Evolutionary conservation across 2,113 vertebrate species (phyloP).

Genomic region (Chunga burmeisteri): DNA sequence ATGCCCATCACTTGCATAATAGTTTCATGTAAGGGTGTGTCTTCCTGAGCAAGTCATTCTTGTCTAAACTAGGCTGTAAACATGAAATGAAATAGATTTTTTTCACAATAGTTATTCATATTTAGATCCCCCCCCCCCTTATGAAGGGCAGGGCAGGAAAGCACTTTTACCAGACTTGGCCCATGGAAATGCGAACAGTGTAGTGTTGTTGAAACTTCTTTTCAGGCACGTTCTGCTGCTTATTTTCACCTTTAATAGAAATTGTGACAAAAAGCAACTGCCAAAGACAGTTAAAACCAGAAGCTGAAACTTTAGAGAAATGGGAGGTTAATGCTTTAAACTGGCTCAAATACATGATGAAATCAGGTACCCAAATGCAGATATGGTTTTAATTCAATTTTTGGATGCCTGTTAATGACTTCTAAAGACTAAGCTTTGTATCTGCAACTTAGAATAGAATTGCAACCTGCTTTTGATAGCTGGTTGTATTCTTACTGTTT

Average conservation of each 20-base stretch:
- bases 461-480: not conserved
- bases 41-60: not conserved
- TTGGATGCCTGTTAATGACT: not conserved
- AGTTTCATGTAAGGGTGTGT: constrained; percentile 29
- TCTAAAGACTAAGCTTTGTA: not conserved
- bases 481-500: not conserved
- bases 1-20: not conserved
- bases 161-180: not conserved
- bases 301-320: not conserved
- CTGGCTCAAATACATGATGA: not conserved
- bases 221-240: not conserved
- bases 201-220: not conserved
- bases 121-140: not conserved
- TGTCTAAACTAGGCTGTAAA: not conserved
- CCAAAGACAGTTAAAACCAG: not conserved
- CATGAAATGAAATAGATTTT: not conserved
- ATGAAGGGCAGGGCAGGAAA: not conserved
- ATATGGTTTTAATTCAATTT: not conserved
- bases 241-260: not conserved
- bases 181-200: not conserved
- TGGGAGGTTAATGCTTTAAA: not conserved
- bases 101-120: not conserved
- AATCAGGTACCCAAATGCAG: not conserved
- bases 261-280: not conserved
- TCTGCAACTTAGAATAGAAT: not conserved